phyloP scores from a whole-genome alignment of 2,888 invertebrate genomes.

The Pseudeuparius sepicola region DNA sequence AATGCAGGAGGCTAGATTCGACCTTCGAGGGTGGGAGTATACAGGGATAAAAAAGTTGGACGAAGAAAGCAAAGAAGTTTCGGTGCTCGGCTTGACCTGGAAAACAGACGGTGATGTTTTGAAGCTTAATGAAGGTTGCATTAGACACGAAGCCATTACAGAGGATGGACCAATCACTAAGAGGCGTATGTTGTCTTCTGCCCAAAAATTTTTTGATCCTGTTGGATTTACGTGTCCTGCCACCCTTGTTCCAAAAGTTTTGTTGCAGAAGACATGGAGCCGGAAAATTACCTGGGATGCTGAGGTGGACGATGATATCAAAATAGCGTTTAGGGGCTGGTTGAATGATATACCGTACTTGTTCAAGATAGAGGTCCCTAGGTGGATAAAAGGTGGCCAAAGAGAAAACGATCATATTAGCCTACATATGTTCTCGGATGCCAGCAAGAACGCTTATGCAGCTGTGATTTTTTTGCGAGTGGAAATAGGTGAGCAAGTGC shows the following conservation, averaged over 20 bases:
- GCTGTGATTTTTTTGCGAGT: conserved; percentile 10
- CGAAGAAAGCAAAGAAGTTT: too few species aligned
- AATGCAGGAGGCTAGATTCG: too few species aligned
- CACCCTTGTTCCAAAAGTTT: conserved; percentile 16
- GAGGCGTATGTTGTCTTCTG: conserved; percentile 15
- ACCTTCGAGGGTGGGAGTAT: too few species aligned
- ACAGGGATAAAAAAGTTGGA: too few species aligned
- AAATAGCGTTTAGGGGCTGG: conserved; percentile 8
- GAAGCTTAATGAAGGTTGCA: too few species aligned
- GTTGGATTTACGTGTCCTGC: conserved; percentile 15
- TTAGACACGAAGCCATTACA: neutral
- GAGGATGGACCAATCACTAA: conserved; percentile 8
- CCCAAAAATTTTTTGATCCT: conserved; percentile 19
- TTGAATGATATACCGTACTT: conserved; percentile 9
- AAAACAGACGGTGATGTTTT: too few species aligned
- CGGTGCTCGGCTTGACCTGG: too few species aligned
- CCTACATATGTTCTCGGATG: too few species aligned
- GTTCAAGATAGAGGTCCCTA: too few species aligned
- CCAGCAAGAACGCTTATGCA: conserved; percentile 10
- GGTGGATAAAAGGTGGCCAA: too few species aligned
- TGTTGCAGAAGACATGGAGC: conserved; percentile 15
- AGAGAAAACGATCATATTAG: too few species aligned
- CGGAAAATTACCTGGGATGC: conserved; percentile 4
- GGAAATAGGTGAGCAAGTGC: too few species aligned
- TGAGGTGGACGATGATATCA: conserved; percentile 8